A percentile compares a stretch with the other conserved stretches of the same genome.
Evolutionary conservation across 2,797 vertebrate genomes (phyloP).

Genomic region (Crocodylus rhombifer): DNA sequence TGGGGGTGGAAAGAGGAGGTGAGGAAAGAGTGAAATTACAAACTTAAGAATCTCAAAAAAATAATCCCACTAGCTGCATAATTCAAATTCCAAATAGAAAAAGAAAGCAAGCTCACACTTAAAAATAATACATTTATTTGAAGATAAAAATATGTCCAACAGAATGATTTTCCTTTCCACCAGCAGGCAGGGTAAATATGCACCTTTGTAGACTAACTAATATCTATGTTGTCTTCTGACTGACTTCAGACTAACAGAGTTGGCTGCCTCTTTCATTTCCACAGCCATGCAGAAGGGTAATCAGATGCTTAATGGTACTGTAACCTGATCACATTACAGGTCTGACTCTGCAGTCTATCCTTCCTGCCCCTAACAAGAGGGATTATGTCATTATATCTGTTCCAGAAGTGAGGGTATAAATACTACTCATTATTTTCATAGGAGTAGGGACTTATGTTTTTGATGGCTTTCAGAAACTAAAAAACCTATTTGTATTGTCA

Average conservation of each 20-base stretch:
- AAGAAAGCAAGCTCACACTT: not conserved
- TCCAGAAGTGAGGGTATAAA: constrained; percentile 22
- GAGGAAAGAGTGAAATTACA: not conserved
- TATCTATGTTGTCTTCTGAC: no score
- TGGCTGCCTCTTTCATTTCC: constrained; percentile 23
- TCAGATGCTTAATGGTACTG: not conserved
- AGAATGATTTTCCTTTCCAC: not conserved
- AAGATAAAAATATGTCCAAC: not conserved
- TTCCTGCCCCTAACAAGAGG: not conserved
- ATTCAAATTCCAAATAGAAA: not conserved
- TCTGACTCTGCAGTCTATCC: constrained; percentile 14
- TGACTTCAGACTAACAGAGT: not conserved
- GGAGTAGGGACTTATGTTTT: constrained; percentile 23
- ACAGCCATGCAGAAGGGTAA: not conserved
- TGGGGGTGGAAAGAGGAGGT: no score
- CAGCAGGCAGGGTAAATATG: not conserved
- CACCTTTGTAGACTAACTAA: no score
- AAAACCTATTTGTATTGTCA: constrained; percentile 61
- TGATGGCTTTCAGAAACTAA: constrained; percentile 49
- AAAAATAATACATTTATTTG: not conserved
- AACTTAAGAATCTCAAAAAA: not conserved
- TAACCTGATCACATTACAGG: not conserved
- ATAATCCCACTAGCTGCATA: not conserved
- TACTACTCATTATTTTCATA: constrained; percentile 16
- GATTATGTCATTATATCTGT: constrained; percentile 38